These are phyloP conservation scores for Drosophila mayaguana DNA, from an alignment of 2,888 invertebrate species.

Conservation along the genomic window DNA sequence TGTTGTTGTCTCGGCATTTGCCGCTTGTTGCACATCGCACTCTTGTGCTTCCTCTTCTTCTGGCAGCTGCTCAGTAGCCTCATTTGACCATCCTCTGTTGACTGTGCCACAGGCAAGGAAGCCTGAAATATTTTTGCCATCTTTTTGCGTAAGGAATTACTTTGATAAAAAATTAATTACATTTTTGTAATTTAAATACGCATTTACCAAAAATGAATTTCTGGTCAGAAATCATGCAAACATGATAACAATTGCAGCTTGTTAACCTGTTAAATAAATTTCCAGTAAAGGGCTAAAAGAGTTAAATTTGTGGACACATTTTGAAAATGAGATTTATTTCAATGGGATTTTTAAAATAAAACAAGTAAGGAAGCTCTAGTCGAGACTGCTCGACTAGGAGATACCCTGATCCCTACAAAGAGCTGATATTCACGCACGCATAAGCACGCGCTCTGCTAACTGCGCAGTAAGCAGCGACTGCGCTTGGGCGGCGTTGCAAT, in stretches of 20 bases:
- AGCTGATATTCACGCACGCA: no score
- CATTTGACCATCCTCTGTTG: conserved; percentile 3
- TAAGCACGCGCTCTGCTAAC: no score
- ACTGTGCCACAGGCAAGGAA: conserved; percentile 8
- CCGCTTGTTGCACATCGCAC: conserved; percentile 30
- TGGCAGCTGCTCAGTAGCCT: not conserved
- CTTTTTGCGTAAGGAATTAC: conserved; percentile 4
- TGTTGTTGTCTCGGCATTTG: conserved; percentile 23
- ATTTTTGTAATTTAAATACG: conserved; percentile 8
- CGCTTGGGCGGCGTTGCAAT: no score
- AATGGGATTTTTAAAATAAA: not conserved
- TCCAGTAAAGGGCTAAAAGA: not conserved
- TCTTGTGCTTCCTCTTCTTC: not conserved
- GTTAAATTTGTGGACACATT: not conserved
- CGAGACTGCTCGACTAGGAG: no score
- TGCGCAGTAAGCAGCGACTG: no score
- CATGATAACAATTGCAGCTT: conserved; percentile 1
- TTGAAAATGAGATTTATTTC: not conserved
- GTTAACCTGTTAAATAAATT: not conserved
- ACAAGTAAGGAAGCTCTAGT: no score
- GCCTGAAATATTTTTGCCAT: conserved; percentile 2
- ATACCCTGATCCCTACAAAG: no score
- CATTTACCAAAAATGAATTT: conserved; percentile 12
- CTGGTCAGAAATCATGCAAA: not conserved
- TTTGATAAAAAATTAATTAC: conserved; percentile 15